Evolutionary conservation across 1,140 invertebrate genomes (phyloP).

Genomic region (Bombus sibiricus): DNA sequence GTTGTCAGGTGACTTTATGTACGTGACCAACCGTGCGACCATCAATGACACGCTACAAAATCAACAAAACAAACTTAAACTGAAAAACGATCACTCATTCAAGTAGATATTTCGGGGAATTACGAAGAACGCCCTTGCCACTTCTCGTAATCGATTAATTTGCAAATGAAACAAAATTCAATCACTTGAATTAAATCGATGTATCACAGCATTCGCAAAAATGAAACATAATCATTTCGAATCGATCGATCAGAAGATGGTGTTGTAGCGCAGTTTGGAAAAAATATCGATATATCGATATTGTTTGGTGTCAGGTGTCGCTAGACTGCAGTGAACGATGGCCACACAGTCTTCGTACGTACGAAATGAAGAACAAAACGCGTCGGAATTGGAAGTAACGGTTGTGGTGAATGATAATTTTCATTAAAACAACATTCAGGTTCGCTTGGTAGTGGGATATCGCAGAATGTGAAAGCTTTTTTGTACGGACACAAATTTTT

Average conservation of each 20-base stretch:
- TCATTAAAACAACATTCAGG: background rate
- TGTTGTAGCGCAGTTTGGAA: background rate
- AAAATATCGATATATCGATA: conserved; percentile 39
- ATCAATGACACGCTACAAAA: background rate
- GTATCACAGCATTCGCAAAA: background rate
- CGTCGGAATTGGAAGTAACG: background rate
- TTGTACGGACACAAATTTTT: background rate
- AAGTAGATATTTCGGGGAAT: background rate
- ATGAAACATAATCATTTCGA: background rate
- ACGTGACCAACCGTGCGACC: background rate
- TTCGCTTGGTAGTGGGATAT: background rate
- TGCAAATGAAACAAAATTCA: background rate
- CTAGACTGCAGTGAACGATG: conserved; percentile 15
- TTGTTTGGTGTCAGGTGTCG: background rate
- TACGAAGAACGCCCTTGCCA: no score
- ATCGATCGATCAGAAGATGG: background rate
- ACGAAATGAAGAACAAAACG: background rate
- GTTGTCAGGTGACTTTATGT: background rate
- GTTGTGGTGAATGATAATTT: conserved; percentile 1
- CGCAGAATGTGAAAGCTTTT: background rate
- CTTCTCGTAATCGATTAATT: background rate
- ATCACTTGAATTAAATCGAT: background rate
- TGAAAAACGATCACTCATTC: background rate
- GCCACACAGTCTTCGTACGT: background rate
- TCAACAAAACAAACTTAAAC: background rate